Evolutionary conservation across 2,797 vertebrate species (phyloP), one percentile per base, ranked within the genome.

Genomic region (Rhinogobio ventralis): DNA sequence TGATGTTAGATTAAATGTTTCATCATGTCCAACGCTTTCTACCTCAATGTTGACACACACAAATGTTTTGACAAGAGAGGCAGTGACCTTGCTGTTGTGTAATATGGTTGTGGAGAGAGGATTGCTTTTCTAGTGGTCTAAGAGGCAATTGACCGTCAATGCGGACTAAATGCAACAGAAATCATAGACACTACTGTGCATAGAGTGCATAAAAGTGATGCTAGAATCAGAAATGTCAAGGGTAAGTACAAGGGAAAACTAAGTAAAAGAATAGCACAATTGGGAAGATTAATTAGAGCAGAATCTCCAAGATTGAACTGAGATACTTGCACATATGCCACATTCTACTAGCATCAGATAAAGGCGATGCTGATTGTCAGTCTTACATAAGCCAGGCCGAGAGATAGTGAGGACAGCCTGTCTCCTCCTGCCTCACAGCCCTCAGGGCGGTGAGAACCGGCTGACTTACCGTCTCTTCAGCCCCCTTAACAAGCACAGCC

Each of bases 291-390:
- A 60, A 73, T 73, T 33, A 57, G 19, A 33, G 51, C 36, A 45
- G n/a, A 72, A 60, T 30, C 55, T 64, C 23, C 45, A 36, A 75
- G 81, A 83, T 39, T 33, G 23, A 74, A 53, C 5, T 66, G 15
- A 74, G 72, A 83, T 53, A 39, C 45, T 57, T 0, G 3, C 15
- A 49, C 71, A 66, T 64, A 64, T 49, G 55, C 11, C 69, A 64
- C 19, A 45, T 53, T 25, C 45, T 67, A 55, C 80, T 72, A 66
- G 81, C 53, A 64, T 77, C 76, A 83, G 84, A 85, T 74, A 49
- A 80, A 49, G 36, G 83, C 79, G 53, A 79, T 79, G 67, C 73
- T 82, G 62, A 86, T 78, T 71, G 67, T 69, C 51, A 55, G 36
- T 68, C 64, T 84, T 77, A 68, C 73, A 15, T 83, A 55, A 82